A percentile compares a stretch with the other conserved stretches of the same genome.
These are phyloP conservation scores for Diabrotica balteata DNA, from an alignment of 2,888 invertebrate genomes.

Conservation along the genomic window DNA sequence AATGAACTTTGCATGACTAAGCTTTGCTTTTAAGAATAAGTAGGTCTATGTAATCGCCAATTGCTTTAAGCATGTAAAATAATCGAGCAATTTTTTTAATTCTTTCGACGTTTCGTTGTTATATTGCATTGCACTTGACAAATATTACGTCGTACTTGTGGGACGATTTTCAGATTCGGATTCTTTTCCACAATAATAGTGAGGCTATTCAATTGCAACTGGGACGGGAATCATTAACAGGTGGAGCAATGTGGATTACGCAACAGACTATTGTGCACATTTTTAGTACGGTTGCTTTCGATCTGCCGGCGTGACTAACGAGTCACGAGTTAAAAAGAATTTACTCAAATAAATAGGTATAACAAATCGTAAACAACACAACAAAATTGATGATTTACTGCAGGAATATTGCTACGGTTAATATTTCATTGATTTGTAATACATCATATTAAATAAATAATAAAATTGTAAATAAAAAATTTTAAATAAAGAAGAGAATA, in stretches of 20 bases:
- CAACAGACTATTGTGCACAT: slow-evolving; percentile 36
- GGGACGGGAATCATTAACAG: slow-evolving; percentile 51
- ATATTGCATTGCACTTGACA: slow-evolving; percentile 38
- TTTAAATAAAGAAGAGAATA: too few species aligned
- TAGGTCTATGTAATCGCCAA: too few species aligned
- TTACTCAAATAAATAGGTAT: not conserved
- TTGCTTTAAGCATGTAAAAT: too few species aligned
- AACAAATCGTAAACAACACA: too few species aligned
- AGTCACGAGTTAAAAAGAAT: slow-evolving; percentile 1
- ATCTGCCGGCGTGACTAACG: not conserved
- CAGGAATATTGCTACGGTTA: too few species aligned
- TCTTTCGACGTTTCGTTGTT: slow-evolving; percentile 2
- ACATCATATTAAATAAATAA: too few species aligned
- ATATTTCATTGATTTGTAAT: too few species aligned
- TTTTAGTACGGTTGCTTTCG: slow-evolving; percentile 31
- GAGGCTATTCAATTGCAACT: slow-evolving; percentile 40
- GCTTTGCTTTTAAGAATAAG: too few species aligned
- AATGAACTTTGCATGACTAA: too few species aligned
- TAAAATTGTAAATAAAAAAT: too few species aligned
- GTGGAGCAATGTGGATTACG: slow-evolving; percentile 48
- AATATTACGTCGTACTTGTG: slow-evolving; percentile 41
- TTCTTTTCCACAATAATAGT: not conserved
- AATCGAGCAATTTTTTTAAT: not conserved
- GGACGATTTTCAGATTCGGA: slow-evolving; percentile 36
- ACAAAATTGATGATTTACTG: too few species aligned